Evolutionary conservation across 2,797 vertebrate genomes (phyloP).

Genomic region (Gadopsis bispinosus): DNA sequence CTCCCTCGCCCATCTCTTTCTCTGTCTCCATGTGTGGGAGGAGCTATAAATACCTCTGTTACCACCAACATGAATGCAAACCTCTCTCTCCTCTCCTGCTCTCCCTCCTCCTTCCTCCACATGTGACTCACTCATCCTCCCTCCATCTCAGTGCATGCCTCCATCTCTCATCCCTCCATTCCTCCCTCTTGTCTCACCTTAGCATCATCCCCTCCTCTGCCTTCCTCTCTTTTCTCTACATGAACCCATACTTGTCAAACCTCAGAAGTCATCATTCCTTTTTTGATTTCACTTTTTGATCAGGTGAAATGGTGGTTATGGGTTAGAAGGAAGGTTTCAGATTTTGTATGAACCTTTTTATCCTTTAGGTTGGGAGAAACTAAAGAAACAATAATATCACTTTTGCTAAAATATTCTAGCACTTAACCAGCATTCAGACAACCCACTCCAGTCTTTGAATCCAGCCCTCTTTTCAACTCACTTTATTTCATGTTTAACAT

Average conservation of each 20-base stretch:
- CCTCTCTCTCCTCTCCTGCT: slow-evolving; percentile 70
- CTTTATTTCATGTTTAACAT: slow-evolving; percentile 24
- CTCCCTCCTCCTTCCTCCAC: slow-evolving; percentile 59
- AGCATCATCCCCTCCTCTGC: slow-evolving; percentile 21
- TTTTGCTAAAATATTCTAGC: neutral
- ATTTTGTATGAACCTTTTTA: neutral
- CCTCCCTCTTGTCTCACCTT: slow-evolving; percentile 44
- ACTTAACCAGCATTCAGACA: neutral
- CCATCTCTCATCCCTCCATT: slow-evolving; percentile 22
- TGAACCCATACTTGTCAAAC: neutral
- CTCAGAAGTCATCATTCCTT: neutral
- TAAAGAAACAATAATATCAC: neutral
- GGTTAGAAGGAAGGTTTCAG: neutral
- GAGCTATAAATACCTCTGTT: slow-evolving; percentile 83
- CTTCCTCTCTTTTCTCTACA: slow-evolving; percentile 7
- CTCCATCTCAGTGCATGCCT: slow-evolving; percentile 32
- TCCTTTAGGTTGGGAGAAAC: neutral
- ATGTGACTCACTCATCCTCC: slow-evolving; percentile 72
- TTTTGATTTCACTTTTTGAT: neutral
- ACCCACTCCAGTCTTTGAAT: slow-evolving; percentile 6
- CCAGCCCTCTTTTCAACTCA: neutral
- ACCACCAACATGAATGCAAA: slow-evolving; percentile 80
- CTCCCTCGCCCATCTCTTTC: slow-evolving; percentile 49
- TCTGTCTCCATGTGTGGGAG: slow-evolving; percentile 72
- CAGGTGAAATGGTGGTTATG: neutral